Percentiles rank a stretch among this genome's conserved stretches.
phyloP scores from a whole-genome alignment of 2,113 vertebrate genomes.

The Ctenodactylus gundi region DNA sequence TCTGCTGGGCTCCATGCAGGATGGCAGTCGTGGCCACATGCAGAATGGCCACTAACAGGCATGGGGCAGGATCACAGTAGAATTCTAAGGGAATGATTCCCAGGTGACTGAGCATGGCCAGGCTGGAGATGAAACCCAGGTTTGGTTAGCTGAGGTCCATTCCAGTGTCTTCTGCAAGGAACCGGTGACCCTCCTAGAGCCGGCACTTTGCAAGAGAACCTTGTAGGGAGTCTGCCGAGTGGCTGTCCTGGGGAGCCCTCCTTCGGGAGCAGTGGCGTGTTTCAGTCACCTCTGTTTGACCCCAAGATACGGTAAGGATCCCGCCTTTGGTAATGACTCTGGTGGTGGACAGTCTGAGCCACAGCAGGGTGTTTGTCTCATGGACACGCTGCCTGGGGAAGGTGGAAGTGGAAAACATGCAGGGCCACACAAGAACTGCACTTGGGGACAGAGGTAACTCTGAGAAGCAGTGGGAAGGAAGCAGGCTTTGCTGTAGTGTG shows the following conservation, averaged over 20 bases:
- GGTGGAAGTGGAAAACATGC: fast-evolving
- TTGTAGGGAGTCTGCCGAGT: fast-evolving
- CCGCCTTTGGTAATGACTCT: background rate
- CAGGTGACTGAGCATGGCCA: background rate
- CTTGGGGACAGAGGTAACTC: fast-evolving
- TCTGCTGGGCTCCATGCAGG: fast-evolving
- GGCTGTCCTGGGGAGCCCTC: background rate
- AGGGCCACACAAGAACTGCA: background rate
- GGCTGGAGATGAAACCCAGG: too few species aligned
- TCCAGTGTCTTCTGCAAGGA: background rate
- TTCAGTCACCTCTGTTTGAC: background rate
- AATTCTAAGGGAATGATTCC: background rate
- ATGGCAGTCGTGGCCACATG: background rate
- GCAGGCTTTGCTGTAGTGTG: background rate
- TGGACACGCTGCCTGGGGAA: fast-evolving
- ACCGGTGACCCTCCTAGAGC: fast-evolving
- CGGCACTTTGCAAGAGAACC: background rate
- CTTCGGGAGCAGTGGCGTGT: background rate
- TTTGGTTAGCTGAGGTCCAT: background rate
- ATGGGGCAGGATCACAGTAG: fast-evolving
- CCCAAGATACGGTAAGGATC: background rate
- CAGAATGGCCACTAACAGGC: background rate
- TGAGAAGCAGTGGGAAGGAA: too few species aligned
- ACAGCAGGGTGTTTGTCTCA: background rate
- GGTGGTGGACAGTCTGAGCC: fast-evolving